A percentile compares a stretch with the other conserved stretches of the same genome.
Evolutionary conservation across 2,113 vertebrate genomes (phyloP).

Genomic region (Diphyllodes magnificus): DNA sequence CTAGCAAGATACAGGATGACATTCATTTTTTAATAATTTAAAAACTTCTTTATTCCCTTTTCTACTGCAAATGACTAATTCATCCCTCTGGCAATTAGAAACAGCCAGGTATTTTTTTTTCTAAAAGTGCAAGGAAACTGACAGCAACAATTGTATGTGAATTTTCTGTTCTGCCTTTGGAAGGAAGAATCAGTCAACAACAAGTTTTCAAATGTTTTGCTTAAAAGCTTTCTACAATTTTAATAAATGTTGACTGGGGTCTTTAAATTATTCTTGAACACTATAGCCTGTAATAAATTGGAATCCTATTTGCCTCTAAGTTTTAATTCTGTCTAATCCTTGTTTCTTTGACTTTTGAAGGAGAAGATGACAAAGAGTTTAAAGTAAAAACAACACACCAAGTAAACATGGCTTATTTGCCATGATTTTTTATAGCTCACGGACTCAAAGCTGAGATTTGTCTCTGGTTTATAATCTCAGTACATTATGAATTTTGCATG

Average conservation of each 20-base stretch:
- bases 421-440: not conserved
- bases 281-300: conserved; percentile 4
- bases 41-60: not conserved
- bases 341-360: conserved; percentile 9
- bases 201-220: not conserved
- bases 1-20: not conserved
- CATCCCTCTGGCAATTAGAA: not conserved
- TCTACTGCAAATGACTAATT: not conserved
- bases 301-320: not conserved
- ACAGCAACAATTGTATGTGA: not conserved
- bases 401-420: not conserved
- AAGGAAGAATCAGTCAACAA: not conserved
- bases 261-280: conserved; percentile 6
- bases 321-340: conserved; percentile 27
- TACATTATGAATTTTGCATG: not conserved
- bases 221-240: conserved; percentile 20
- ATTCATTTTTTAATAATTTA: not conserved
- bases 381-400: not conserved
- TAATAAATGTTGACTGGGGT: not conserved
- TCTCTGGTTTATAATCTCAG: not conserved
- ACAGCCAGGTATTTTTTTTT: not conserved
- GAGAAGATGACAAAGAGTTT: not conserved
- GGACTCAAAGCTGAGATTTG: not conserved
- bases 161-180: not conserved
- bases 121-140: not conserved